phyloP scores from a whole-genome alignment of 64 coral and sea anemone genomes.

The Dendrophyllia cribrosa region DNA sequence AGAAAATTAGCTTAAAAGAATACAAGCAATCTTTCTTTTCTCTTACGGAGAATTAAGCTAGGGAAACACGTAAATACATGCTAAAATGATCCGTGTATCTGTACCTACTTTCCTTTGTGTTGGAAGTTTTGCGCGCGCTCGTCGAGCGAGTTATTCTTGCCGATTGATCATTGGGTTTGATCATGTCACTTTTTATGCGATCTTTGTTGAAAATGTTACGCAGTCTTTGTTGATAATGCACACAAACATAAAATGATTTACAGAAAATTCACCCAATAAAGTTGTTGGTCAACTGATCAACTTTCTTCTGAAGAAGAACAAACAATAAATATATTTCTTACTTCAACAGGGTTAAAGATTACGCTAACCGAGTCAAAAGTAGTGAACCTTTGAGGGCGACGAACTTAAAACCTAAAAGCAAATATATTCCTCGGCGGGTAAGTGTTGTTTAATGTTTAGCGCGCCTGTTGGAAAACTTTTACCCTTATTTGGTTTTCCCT shows the following conservation, averaged over 20 bases:
- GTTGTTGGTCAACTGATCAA: background rate
- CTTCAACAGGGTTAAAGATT: constrained; percentile 78
- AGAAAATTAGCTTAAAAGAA: no score
- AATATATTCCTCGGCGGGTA: constrained; percentile 76
- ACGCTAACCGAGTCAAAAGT: constrained; percentile 72
- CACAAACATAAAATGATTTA: background rate
- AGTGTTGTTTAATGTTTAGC: background rate
- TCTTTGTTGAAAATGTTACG: background rate
- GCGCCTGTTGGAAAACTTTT: background rate
- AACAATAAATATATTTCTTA: background rate
- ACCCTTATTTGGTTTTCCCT: no score
- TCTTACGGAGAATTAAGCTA: no score
- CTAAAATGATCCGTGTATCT: no score
- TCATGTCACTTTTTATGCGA: no score
- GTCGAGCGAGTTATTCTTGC: no score
- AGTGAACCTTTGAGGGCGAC: constrained; percentile 38
- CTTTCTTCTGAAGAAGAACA: background rate
- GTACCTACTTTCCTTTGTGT: no score
- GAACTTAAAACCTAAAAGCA: constrained; percentile 57
- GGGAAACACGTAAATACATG: no score
- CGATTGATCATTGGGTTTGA: no score
- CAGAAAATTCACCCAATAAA: background rate
- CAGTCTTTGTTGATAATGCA: background rate
- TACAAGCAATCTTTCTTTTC: no score
- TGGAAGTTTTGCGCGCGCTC: no score